These are phyloP conservation scores for Drosophila meridionalis DNA, from an alignment of 2,888 invertebrate genomes.

Conservation along the genomic window DNA sequence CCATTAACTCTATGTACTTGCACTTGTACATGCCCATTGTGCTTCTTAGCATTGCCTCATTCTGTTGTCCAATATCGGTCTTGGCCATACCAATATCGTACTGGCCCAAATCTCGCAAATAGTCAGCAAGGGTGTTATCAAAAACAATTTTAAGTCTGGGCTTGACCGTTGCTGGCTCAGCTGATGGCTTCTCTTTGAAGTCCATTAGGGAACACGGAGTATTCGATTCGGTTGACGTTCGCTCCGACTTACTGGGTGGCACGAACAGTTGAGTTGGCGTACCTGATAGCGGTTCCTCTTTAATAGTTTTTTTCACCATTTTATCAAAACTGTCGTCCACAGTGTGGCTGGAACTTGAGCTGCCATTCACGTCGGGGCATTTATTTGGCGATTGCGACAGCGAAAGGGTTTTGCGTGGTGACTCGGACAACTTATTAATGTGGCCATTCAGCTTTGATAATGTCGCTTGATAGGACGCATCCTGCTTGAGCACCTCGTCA, in stretches of 20 bases:
- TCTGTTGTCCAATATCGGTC: slow-evolving; percentile 62
- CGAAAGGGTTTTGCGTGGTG: slow-evolving; percentile 42
- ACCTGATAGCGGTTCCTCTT: slow-evolving; percentile 3
- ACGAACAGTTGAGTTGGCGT: slow-evolving; percentile 8
- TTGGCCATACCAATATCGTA: slow-evolving; percentile 67
- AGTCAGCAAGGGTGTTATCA: slow-evolving; percentile 73
- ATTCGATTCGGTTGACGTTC: neutral
- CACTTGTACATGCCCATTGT: slow-evolving; percentile 84
- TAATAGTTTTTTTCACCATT: slow-evolving; percentile 31
- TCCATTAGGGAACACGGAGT: neutral
- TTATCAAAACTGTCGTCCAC: slow-evolving; percentile 50
- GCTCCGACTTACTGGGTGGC: neutral
- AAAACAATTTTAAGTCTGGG: slow-evolving; percentile 77
- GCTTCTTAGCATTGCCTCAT: slow-evolving; percentile 60
- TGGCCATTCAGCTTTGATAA: slow-evolving; percentile 75
- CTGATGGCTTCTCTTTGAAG: neutral
- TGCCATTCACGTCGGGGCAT: neutral
- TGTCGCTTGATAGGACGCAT: slow-evolving; percentile 75
- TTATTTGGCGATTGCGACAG: slow-evolving; percentile 46
- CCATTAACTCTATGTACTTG: slow-evolving; percentile 87
- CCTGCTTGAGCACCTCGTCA: slow-evolving; percentile 68
- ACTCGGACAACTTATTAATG: slow-evolving; percentile 68
- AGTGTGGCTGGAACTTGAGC: slow-evolving; percentile 26
- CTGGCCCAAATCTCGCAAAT: slow-evolving; percentile 75
- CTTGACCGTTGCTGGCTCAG: slow-evolving; percentile 24